Conservation (phyloP, 2,797 vertebrate genomes). For the Cyprinodon diabolis region DNA sequence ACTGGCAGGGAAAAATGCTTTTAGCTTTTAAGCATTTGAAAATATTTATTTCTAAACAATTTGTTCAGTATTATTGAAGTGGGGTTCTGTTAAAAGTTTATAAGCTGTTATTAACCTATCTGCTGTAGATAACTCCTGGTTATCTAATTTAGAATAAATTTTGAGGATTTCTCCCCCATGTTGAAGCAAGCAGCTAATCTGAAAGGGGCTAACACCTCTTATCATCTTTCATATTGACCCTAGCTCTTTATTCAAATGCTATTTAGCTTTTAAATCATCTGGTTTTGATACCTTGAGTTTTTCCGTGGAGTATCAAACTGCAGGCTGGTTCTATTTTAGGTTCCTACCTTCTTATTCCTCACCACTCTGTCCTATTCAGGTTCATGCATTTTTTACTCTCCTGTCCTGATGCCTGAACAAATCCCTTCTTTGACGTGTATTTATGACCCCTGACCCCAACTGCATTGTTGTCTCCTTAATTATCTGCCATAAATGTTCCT, state of each 20-base stretch:
- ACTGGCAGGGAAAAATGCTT: slow-evolving; percentile 5
- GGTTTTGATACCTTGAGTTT: neutral
- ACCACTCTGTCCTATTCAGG: neutral
- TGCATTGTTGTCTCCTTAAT: neutral
- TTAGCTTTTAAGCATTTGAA: neutral
- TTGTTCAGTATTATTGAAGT: slow-evolving; percentile 8
- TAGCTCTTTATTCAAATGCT: neutral
- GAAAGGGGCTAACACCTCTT: neutral
- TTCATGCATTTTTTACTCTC: neutral
- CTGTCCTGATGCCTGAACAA: neutral
- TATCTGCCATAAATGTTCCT: neutral
- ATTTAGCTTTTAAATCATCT: neutral
- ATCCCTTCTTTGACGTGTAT: neutral
- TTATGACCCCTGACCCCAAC: neutral
- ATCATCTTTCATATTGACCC: neutral
- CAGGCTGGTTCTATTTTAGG: neutral
- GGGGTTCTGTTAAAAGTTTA: neutral
- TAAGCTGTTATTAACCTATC: neutral
- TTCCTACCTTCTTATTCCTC: neutral
- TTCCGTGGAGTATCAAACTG: neutral
- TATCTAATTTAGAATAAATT: neutral
- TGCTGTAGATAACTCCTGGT: neutral
- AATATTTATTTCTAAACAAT: accelerated
- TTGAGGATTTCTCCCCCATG: neutral
- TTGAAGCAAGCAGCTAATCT: neutral